Evolutionary conservation across 2,113 vertebrate species (phyloP).

Genomic region (Lepisosteus osseus): DNA sequence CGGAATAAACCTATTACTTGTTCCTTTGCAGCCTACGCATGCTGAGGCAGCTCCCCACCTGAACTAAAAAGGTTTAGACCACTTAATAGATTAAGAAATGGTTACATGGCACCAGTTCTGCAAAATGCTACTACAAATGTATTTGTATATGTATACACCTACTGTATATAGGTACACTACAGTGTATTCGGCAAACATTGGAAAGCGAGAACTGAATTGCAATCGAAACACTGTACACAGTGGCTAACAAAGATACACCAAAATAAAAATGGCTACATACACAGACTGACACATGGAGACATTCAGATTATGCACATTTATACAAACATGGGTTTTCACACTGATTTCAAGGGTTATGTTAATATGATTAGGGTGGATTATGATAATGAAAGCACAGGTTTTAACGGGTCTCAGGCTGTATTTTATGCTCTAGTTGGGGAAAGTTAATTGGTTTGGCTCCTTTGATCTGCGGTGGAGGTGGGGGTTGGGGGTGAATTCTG

Average conservation of each 20-base stretch:
- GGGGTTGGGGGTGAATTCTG: slow-evolving; percentile 25
- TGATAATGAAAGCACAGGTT: slow-evolving; percentile 49
- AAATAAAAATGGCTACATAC: slow-evolving; percentile 9
- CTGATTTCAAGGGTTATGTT: slow-evolving; percentile 54
- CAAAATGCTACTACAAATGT: no score
- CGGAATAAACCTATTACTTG: no score
- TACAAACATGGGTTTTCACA: slow-evolving; percentile 35
- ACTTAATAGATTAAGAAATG: no score
- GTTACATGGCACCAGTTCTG: no score
- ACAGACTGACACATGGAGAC: slow-evolving; percentile 13
- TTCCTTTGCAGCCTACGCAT: no score
- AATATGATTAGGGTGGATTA: slow-evolving; percentile 73
- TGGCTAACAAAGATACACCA: no score
- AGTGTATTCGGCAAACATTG: no score
- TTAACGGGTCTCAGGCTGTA: slow-evolving; percentile 35
- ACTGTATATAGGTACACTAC: neutral
- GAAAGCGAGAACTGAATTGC: slow-evolving; percentile 5
- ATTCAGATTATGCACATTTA: slow-evolving; percentile 26
- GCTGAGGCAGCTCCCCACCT: no score
- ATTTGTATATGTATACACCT: neutral
- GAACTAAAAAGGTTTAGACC: no score
- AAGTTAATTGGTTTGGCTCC: slow-evolving; percentile 64
- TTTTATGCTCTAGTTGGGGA: slow-evolving; percentile 57
- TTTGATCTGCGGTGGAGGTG: slow-evolving; percentile 59
- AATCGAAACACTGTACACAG: slow-evolving; percentile 17